Evolutionary conservation across 23 tunicate species (phyloP), one percentile per base, ranked within the genome.

Genomic region (Halocynthia roretzi): DNA sequence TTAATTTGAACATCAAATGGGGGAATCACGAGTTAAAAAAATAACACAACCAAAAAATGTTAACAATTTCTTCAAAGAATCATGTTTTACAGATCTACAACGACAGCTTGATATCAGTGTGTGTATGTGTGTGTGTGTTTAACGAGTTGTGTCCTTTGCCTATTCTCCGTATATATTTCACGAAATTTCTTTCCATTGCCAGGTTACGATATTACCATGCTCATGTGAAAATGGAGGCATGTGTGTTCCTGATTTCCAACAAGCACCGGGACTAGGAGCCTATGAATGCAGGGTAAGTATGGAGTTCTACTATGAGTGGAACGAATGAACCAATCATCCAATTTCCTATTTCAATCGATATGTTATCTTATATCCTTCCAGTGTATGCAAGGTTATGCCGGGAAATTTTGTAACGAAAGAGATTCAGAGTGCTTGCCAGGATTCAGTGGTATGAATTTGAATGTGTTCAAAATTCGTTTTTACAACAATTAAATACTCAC

Each of bases 161-260:
- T 31, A 31, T 31, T 31, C 44, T 31, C 4, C 1, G 44, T 31
- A 31, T 31, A 31, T 31, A 31, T 31, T 31, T 31, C 44, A 31
- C 44, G 44, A 58, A 58, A n/a, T 58, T 14, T 14, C 17, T 14
- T 58, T 58, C 1, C 31, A 65, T 65, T 15, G 10, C 14, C 70
- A 65, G 70, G 31, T 65, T 48, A 65, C 70, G 49, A 65, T 65
- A 10, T 48, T 65, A 10, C 70, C 70, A 11, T 65, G 70, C 70
- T 65, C 5, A 15, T 65, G 70, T 65, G 70, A 65, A 6, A 65
- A 65, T 15, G 70, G 70, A 9, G 70, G 70, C 22, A 11, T 9
- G 10, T 65, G 70, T 15, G 18, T 65, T 15, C 70, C 70, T 20
- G 70, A 65, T 65, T 20, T 65, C 31, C 31, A 44, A 0, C 22